Evolutionary conservation across 2,113 vertebrate genomes (phyloP), one percentile per base, ranked within the genome.

Genomic region (Entelurus aequoreus): DNA sequence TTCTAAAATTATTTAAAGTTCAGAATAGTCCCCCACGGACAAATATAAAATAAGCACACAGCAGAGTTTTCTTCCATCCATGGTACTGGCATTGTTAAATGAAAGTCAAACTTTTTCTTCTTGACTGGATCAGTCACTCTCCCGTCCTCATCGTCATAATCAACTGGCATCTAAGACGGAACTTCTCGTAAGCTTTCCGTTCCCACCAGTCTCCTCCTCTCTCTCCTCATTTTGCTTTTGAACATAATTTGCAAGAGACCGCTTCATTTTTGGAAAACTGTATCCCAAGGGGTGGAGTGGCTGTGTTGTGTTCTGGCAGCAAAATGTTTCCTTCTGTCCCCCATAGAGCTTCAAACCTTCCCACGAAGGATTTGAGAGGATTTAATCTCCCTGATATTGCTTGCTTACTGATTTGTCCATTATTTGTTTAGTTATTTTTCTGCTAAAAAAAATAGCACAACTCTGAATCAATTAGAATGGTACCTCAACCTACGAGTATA

Each of bases 281-380:
- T 57, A 21, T 57, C 55, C 40, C 40, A 44, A 21, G 40, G 36
- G 55, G 10, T 11, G 38, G 38, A 44, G 16, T 46, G 10, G 12
- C 40, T 21, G 14, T 4, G 37, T 56, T 56, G 37, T 42, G 35
- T 57, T 57, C 10, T 57, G 55, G 40, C 40, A 44, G 38, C 38
- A 57, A 57, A 6, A 46, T 57, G 40, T 44, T 57, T 57, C 19
- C 38, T 44, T 57, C 38, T 13, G 55, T 57, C 55, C 55, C n/a
- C 55, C 55, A 19, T 13, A 57, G n/a, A 57, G 40, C 55, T 57
- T 42, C 38, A 44, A 57, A 57, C 40, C 55, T 16, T 44, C 55
- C 55, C 40, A 42, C 11, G 21, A 19, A 46, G 40, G 38, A 8
- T 42, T 44, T 12, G 10, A 44, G 55, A 57, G 40, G 44, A n/a